phyloP scores from a whole-genome alignment of 2,797 vertebrate species.

The Sebastiscus tertius region DNA sequence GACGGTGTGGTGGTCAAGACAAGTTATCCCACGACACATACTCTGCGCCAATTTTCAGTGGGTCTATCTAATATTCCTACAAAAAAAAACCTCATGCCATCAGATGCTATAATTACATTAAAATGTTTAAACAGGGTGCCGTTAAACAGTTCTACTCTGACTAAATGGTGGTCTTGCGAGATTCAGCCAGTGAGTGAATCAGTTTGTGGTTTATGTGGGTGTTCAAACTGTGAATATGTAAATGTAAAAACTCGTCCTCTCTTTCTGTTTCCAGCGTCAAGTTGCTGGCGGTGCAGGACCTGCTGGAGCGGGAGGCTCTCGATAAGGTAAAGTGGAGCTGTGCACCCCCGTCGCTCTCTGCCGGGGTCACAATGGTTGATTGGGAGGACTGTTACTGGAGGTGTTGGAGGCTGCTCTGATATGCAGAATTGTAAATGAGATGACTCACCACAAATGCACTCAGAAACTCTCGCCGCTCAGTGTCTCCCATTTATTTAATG shows the following conservation, averaged over 20 bases:
- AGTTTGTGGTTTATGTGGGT: too few species aligned
- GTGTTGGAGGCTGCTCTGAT: background rate
- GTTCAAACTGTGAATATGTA: background rate
- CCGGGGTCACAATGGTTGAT: background rate
- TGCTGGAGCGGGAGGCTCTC: slow-evolving; percentile 90
- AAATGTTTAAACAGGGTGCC: background rate
- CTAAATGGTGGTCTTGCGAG: too few species aligned
- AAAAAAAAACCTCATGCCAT: background rate
- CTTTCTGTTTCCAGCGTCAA: slow-evolving; percentile 86
- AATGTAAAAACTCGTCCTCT: background rate
- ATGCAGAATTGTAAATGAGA: slow-evolving; percentile 7
- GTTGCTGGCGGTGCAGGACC: slow-evolving; percentile 94
- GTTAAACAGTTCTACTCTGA: too few species aligned
- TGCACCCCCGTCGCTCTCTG: background rate
- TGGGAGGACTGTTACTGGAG: background rate
- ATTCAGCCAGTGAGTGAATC: too few species aligned
- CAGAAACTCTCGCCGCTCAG: background rate
- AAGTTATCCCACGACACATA: background rate
- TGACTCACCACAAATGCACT: slow-evolving; percentile 4
- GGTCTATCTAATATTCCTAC: too few species aligned
- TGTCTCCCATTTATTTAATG: slow-evolving; percentile 14
- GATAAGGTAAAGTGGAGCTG: slow-evolving; percentile 85
- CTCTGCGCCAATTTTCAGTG: too few species aligned
- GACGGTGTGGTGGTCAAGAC: too few species aligned
- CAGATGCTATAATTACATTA: background rate